phyloP scores from a whole-genome alignment of 2,113 vertebrate genomes.

The Microtus montanus region DNA sequence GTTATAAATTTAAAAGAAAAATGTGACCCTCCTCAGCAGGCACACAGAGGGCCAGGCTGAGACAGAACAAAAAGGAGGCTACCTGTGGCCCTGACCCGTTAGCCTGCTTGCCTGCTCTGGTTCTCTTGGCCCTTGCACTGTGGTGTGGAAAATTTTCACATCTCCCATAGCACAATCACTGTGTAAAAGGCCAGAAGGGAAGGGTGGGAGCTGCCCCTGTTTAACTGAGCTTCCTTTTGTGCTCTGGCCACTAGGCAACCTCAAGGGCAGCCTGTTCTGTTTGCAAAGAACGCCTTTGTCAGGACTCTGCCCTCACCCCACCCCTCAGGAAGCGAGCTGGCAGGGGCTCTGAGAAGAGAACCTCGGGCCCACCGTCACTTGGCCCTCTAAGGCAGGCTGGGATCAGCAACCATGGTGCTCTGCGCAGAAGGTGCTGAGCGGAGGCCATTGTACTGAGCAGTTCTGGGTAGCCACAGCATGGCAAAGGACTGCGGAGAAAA shows the following conservation, averaged over 20 bases:
- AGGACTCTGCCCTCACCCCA: not conserved
- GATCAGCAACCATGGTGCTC: not conserved
- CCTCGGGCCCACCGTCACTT: not conserved
- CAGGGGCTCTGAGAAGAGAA: not conserved
- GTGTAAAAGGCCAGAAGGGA: not conserved
- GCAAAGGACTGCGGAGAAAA: not conserved
- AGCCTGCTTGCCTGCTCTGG: not conserved
- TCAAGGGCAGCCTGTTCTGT: slow-evolving; percentile 1
- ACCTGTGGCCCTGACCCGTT: not conserved
- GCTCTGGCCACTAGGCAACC: not conserved
- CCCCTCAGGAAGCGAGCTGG: not conserved
- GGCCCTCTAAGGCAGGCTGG: not conserved
- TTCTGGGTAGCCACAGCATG: not conserved
- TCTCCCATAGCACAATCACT: not conserved
- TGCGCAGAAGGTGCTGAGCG: not conserved
- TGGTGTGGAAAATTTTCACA: slow-evolving; percentile 31
- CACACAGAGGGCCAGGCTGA: not conserved
- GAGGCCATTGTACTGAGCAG: not conserved
- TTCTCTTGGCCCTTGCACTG: not conserved
- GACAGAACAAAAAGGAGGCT: not conserved
- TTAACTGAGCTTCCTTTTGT: slow-evolving; percentile 55
- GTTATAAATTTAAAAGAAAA: not conserved
- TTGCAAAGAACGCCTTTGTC: slow-evolving; percentile 59
- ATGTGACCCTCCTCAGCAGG: fast-evolving
- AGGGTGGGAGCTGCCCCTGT: not conserved